Percentiles rank a stretch among this genome's conserved stretches.
Evolutionary conservation across 2,797 vertebrate species (phyloP).

Genomic region (Pseudochirops corinnae): DNA sequence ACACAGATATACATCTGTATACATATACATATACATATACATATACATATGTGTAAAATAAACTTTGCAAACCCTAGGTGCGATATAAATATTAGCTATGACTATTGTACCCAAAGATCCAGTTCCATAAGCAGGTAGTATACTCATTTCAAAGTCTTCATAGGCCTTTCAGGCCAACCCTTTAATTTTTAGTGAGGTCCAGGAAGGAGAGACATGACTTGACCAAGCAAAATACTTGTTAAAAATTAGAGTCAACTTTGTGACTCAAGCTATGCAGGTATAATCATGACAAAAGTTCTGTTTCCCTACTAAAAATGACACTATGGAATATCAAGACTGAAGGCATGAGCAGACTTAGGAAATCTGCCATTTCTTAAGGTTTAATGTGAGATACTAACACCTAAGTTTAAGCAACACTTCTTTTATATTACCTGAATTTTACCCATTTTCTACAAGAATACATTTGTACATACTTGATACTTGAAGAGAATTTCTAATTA

Average conservation of each 20-base stretch:
- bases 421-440: background rate
- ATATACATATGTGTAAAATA: too few relatives aligned
- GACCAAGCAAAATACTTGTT: background rate
- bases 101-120: background rate
- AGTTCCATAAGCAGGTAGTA: background rate
- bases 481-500: background rate
- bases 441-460: background rate
- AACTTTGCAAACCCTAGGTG: background rate
- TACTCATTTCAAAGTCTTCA: background rate
- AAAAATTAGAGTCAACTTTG: background rate
- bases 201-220: background rate
- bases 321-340: background rate
- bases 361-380: background rate
- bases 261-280: background rate
- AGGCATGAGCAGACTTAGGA: background rate
- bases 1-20: fast-evolving
- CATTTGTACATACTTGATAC: background rate
- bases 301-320: background rate
- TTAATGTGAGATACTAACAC: background rate
- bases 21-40: too few relatives aligned
- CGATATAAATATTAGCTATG: background rate
- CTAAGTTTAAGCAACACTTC: background rate
- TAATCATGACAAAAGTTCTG: background rate
- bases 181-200: background rate
- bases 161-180: background rate